phyloP scores from a whole-genome alignment of 2,797 vertebrate species.

The Galago senegalensis region DNA sequence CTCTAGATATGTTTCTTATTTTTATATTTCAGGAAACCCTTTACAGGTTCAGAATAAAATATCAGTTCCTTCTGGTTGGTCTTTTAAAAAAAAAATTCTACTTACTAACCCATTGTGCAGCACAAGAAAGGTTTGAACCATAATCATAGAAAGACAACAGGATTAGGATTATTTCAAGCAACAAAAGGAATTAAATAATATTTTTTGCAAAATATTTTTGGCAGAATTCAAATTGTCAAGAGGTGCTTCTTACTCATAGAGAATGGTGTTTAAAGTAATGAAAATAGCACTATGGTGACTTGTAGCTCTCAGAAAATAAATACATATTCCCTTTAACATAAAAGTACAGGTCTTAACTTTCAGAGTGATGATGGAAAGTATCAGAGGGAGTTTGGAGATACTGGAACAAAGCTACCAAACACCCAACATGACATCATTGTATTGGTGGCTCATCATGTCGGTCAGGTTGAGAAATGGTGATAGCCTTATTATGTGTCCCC shows the following conservation, averaged over 20 bases:
- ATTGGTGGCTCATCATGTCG: neutral
- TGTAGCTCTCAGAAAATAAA: neutral
- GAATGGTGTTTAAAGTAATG: neutral
- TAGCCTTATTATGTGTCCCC: conserved; percentile 18
- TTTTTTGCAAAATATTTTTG: neutral
- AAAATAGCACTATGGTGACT: neutral
- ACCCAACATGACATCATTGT: neutral
- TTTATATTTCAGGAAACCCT: neutral
- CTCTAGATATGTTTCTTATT: neutral
- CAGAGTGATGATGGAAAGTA: neutral
- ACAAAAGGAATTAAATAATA: conserved; percentile 9
- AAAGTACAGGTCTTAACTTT: neutral
- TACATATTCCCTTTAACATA: neutral
- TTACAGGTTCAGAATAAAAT: neutral
- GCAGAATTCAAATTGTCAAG: neutral
- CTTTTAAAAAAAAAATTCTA: neutral
- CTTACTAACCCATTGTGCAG: neutral
- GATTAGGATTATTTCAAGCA: conserved; percentile 12
- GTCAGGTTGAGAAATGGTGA: conserved; percentile 7
- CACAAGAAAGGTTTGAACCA: neutral
- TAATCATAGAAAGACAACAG: neutral
- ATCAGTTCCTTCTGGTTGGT: neutral
- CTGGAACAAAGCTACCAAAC: neutral
- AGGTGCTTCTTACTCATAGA: neutral
- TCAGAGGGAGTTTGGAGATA: neutral